Percentiles rank a stretch among this genome's conserved stretches.
These are phyloP conservation scores for Lymantria dispar DNA, from an alignment of 2,888 invertebrate species.

Conservation along the genomic window DNA sequence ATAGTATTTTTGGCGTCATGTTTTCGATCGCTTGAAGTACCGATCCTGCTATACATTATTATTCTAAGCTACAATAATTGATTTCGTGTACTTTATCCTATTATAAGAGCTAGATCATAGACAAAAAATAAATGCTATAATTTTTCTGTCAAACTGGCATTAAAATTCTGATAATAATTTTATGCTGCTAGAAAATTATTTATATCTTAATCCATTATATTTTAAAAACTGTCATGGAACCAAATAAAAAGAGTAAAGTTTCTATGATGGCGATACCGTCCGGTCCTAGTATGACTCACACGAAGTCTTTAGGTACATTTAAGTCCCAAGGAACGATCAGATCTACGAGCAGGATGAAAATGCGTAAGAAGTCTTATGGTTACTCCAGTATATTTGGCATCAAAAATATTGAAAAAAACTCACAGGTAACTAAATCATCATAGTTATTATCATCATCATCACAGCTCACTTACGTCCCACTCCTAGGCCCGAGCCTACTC, in stretches of 20 bases:
- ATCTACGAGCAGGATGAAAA: constrained; percentile 52
- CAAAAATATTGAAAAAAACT: constrained; percentile 47
- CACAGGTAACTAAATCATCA: neutral
- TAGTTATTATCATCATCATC: too few relatives aligned
- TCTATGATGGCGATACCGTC: neutral
- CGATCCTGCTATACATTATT: too few relatives aligned
- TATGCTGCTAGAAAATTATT: neutral
- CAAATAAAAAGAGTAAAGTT: neutral
- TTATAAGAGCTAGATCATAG: too few relatives aligned
- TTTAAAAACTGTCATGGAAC: neutral
- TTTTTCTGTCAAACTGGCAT: too few relatives aligned
- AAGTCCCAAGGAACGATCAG: constrained; percentile 10
- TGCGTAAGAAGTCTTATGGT: constrained; percentile 57
- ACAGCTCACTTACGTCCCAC: too few relatives aligned
- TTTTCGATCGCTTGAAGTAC: too few relatives aligned
- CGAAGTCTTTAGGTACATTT: neutral
- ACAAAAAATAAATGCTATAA: too few relatives aligned
- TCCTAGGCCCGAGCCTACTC: too few relatives aligned
- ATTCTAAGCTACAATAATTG: too few relatives aligned
- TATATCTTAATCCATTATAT: neutral
- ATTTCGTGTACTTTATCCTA: too few relatives aligned
- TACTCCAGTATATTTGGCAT: constrained; percentile 56
- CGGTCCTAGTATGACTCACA: neutral
- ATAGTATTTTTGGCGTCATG: too few relatives aligned
- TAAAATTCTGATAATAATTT: too few relatives aligned